Conservation (phyloP, 2,888 invertebrate species). For the Drepanosiphum platanoidis region DNA sequence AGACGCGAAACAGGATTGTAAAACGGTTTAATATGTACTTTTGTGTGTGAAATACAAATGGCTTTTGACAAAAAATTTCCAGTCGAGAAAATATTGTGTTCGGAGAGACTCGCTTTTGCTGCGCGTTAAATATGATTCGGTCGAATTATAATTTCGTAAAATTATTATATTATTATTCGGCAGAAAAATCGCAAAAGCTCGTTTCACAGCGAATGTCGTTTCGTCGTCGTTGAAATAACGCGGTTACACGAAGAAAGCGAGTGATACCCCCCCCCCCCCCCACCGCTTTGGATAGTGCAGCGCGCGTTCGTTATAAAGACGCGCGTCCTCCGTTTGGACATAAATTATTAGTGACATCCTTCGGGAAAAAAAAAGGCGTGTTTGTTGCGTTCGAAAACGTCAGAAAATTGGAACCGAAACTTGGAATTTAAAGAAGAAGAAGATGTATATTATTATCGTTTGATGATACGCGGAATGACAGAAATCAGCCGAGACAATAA, state of each 20-base stretch:
- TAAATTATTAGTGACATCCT: constrained; percentile 40
- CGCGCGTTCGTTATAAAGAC: too few relatives aligned
- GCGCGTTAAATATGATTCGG: neutral
- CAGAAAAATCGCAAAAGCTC: neutral
- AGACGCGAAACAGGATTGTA: neutral
- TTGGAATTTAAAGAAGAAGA: constrained; percentile 14
- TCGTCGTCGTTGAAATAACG: neutral
- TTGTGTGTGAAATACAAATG: neutral
- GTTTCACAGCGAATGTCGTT: neutral
- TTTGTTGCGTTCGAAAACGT: neutral
- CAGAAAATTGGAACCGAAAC: neutral
- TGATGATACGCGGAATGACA: neutral
- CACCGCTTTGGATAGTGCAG: neutral
- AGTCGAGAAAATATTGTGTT: neutral
- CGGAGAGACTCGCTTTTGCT: neutral
- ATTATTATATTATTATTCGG: neutral
- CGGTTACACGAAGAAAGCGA: neutral
- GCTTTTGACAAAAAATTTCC: neutral
- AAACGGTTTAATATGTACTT: neutral
- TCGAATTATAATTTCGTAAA: neutral
- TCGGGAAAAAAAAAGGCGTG: constrained; percentile 25
- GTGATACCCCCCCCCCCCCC: too few relatives aligned
- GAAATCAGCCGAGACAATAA: constrained; percentile 21
- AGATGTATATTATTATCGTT: constrained; percentile 3
- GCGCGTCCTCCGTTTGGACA: neutral